A percentile compares a stretch with the other conserved stretches of the same genome.
Conservation (phyloP, 37 sponge, comb jelly and placozoan genomes). For the Dysidea cf. avara region DNA sequence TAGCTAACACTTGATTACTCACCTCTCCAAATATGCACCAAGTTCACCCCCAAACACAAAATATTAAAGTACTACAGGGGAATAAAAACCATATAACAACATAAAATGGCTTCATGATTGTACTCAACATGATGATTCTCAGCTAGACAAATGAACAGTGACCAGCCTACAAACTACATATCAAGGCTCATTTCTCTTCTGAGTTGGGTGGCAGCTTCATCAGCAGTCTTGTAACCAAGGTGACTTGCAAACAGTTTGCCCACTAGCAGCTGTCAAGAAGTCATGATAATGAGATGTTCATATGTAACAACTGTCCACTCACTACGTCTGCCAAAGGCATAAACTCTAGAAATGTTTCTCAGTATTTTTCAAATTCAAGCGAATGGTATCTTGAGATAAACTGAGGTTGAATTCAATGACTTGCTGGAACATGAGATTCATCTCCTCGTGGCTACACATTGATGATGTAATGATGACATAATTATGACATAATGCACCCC, state of each 20-base stretch:
- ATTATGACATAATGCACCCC: constrained; percentile 37
- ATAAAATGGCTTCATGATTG: too few relatives aligned
- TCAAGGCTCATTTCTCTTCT: too few relatives aligned
- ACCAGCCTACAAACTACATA: too few relatives aligned
- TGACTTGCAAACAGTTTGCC: constrained; percentile 50
- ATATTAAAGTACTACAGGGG: too few relatives aligned
- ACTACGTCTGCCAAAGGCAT: constrained; percentile 57
- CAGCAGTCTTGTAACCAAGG: constrained; percentile 36
- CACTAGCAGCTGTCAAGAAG: constrained; percentile 64
- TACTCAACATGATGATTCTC: too few relatives aligned
- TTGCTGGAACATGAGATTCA: constrained; percentile 26
- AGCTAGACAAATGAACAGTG: background rate
- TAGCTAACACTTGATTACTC: too few relatives aligned
- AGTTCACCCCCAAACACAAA: too few relatives aligned
- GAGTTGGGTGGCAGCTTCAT: constrained; percentile 44
- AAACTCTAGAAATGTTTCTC: constrained; percentile 70
- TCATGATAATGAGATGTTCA: too few relatives aligned
- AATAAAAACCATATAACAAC: too few relatives aligned
- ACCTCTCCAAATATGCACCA: too few relatives aligned
- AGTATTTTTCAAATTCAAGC: too few relatives aligned
- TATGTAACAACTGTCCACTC: constrained; percentile 13
- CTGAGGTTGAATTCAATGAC: constrained; percentile 2
- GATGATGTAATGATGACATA: background rate
- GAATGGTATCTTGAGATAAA: background rate
- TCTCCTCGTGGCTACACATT: constrained; percentile 26